Base-by-base conservation (phyloP, 1,140 invertebrate species). In the Melitaea cinxia region DNA sequence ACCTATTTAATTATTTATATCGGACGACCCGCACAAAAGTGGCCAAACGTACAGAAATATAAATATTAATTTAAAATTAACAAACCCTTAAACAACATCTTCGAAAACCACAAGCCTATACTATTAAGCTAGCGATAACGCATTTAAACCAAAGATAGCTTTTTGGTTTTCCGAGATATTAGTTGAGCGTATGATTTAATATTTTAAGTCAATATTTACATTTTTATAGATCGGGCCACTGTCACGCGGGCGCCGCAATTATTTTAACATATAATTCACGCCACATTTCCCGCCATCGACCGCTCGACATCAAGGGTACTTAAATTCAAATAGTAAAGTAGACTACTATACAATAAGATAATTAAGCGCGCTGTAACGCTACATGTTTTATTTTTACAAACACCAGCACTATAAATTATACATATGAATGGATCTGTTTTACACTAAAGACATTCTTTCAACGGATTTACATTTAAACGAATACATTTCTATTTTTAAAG, bases 281-380 rank as follows among this genome's bases (percentile, higher is more conserved):
- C 59, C 60, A 63, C 61, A 64, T 42, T 49, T 39, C 54, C 9
- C 26, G 10, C 23, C 14, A 26, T 23, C 15, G 23, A 47, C 21
- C 17, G 42, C 42, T 17, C 39, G 39, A 45, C 15, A 28, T 57
- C 28, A 57, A 42, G 42, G 42, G 42, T 47, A 7, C 42, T 47
- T 47, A 47, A 47, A 45, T 17, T 42, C 10, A 42, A 17, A 42
- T 42, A 42, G 37, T 42, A 47, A 47, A 49, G 39, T 58, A 58
- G 23, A 47, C 26, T 47, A 58, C 39, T 58, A 47, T 58, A 58
- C 56, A 58, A 33, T 33, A 58, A 24, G 33, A 55, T 17, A 42
- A 39, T 37, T 21, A 49, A 58, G 56, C 42, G 26, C 21, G n/a
- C 24, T 58, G 56, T 49, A 30, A 49, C 42, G 42, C 56, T 45